phyloP scores from a whole-genome alignment of 1,140 invertebrate species.

The Pachyrhynchus sulphureomaculatus region DNA sequence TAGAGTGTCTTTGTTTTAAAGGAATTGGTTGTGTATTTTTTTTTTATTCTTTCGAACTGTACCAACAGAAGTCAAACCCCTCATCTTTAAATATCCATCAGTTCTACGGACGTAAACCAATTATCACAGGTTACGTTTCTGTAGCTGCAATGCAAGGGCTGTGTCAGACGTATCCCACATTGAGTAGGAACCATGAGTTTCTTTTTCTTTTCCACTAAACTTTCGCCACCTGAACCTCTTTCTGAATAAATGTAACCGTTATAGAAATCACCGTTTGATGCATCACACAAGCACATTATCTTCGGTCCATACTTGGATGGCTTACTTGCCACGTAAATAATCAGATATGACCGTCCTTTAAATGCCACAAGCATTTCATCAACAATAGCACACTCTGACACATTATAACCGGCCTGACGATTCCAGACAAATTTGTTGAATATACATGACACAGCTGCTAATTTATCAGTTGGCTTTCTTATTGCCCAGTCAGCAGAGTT shows the following conservation, averaged over 20 bases:
- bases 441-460: constrained; percentile 3
- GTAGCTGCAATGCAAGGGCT: constrained; percentile 38
- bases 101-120: constrained; percentile 47
- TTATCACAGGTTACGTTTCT: constrained; percentile 51
- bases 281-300: constrained; percentile 16
- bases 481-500: not conserved
- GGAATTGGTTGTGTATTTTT: constrained; percentile 2
- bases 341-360: constrained; percentile 7
- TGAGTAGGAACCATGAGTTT: not conserved
- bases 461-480: not conserved
- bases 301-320: constrained; percentile 8
- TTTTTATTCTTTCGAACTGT: constrained; percentile 42
- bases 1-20: constrained; percentile 37
- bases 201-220: constrained; percentile 1
- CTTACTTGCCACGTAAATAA: constrained; percentile 10
- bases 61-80: constrained; percentile 38
- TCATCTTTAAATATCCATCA: constrained; percentile 42
- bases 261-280: constrained; percentile 44
- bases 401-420: constrained; percentile 1
- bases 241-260: constrained; percentile 41
- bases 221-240: constrained; percentile 10
- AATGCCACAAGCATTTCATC: constrained; percentile 20
- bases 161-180: constrained; percentile 13
- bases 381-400: not conserved
- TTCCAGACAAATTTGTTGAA: constrained; percentile 5